A percentile compares a stretch with the other conserved stretches of the same genome.
Conservation (phyloP, 2,113 vertebrate species). For the Oplegnathus fasciatus region DNA sequence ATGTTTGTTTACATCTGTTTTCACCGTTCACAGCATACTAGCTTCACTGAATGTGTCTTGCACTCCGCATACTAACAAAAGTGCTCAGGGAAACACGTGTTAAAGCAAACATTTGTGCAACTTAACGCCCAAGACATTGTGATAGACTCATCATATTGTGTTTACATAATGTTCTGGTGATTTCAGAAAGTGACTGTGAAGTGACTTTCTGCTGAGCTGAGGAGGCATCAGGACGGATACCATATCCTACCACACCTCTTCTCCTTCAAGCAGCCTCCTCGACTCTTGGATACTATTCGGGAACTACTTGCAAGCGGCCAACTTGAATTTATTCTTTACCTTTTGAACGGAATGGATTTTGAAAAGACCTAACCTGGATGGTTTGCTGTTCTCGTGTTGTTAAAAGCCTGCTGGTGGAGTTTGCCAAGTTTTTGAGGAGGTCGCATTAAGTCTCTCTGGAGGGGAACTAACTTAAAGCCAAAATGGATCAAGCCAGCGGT, state of each 20-base stretch:
- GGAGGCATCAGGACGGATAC: slow-evolving; percentile 57
- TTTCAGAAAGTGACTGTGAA: slow-evolving; percentile 58
- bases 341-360: slow-evolving; percentile 75
- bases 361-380: slow-evolving; percentile 72
- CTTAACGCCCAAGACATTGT: background rate
- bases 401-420: slow-evolving; percentile 33
- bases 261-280: slow-evolving; percentile 15
- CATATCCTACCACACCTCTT: slow-evolving; percentile 73
- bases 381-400: slow-evolving; percentile 18
- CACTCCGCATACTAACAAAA: slow-evolving; percentile 10
- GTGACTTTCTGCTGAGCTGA: slow-evolving; percentile 18
- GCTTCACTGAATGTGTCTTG: background rate
- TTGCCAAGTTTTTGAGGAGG: slow-evolving; percentile 47
- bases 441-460: slow-evolving; percentile 20
- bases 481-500: slow-evolving; percentile 87
- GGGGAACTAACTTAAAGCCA: slow-evolving; percentile 24
- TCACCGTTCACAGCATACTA: background rate
- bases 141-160: background rate
- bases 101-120: slow-evolving; percentile 37
- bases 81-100: slow-evolving; percentile 57
- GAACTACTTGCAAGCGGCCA: slow-evolving; percentile 43
- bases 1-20: slow-evolving; percentile 53
- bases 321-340: slow-evolving; percentile 5
- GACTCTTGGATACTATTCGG: slow-evolving; percentile 38
- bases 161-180: slow-evolving; percentile 27